A percentile compares a stretch with the other conserved stretches of the same genome.
These are phyloP conservation scores for Peromyscus leucopus DNA, from an alignment of 2,113 vertebrate species.

Conservation along the genomic window DNA sequence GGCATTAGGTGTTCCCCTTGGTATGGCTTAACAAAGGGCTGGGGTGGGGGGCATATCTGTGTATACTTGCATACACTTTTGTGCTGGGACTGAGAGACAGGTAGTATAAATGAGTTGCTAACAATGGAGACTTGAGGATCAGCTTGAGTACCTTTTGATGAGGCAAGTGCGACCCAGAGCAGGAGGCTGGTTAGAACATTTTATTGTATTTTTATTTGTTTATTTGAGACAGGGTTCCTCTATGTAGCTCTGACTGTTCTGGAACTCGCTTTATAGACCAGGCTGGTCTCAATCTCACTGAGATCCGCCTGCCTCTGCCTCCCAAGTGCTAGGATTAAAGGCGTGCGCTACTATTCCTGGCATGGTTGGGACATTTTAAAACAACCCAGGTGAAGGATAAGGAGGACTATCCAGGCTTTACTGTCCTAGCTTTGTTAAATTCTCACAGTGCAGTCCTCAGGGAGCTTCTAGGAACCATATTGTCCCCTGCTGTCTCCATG, in stretches of 20 bases:
- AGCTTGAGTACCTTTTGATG: background rate
- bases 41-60: too few species aligned
- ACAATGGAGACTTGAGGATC: background rate
- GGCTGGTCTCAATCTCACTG: background rate
- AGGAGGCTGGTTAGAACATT: slow-evolving; percentile 22
- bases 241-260: background rate
- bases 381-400: slow-evolving; percentile 9
- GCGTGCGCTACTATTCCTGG: background rate
- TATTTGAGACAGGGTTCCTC: background rate
- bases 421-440: background rate
- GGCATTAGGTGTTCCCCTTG: background rate
- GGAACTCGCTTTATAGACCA: background rate
- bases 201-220: background rate
- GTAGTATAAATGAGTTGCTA: background rate
- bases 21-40: background rate
- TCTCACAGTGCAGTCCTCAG: background rate
- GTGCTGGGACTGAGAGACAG: background rate
- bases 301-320: background rate
- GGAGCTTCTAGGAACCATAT: background rate
- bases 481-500: background rate
- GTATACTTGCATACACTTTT: background rate
- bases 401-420: background rate
- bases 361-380: slow-evolving; percentile 5
- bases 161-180: slow-evolving; percentile 22
- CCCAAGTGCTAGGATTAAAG: background rate